phyloP scores from a whole-genome alignment of 2,888 invertebrate species.

The Drosophila bunnanda region DNA sequence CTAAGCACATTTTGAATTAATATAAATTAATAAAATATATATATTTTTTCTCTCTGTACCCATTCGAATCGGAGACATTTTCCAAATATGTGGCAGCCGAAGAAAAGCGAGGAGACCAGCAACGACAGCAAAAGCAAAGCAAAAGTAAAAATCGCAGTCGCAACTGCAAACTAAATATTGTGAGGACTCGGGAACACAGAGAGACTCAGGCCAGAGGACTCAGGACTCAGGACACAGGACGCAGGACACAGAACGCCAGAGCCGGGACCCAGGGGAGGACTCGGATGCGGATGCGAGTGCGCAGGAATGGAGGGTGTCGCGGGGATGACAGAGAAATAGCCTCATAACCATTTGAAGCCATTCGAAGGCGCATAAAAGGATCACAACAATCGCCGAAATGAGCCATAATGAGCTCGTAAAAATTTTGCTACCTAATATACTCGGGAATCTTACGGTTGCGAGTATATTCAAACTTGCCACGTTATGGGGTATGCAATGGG shows the following conservation, averaged over 20 bases:
- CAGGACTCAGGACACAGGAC: constrained; percentile 9
- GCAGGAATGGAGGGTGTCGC: constrained; percentile 28
- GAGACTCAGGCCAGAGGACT: constrained; percentile 9
- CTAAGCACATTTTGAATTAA: background rate
- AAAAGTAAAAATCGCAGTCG: constrained; percentile 78
- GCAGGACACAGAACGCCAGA: constrained; percentile 46
- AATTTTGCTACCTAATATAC: constrained; percentile 85
- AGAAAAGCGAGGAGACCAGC: constrained; percentile 38
- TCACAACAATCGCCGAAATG: constrained; percentile 85
- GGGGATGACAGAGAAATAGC: constrained; percentile 74
- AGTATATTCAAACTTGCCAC: constrained; percentile 80
- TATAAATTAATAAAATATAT: background rate
- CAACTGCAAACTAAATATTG: constrained; percentile 78
- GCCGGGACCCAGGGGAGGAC: constrained; percentile 15
- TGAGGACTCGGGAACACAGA: constrained; percentile 50
- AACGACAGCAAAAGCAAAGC: constrained; percentile 42
- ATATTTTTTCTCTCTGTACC: constrained; percentile 6
- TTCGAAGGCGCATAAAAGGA: constrained; percentile 85
- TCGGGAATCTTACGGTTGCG: constrained; percentile 83
- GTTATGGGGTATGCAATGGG: constrained; percentile 63
- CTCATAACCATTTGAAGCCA: constrained; percentile 84
- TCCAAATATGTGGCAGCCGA: constrained; percentile 61
- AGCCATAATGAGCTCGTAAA: constrained; percentile 85
- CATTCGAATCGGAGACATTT: constrained; percentile 64
- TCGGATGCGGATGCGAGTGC: constrained; percentile 47